Evolutionary conservation across 2,888 invertebrate species (phyloP).

Genomic region (Lithosia quadra): DNA sequence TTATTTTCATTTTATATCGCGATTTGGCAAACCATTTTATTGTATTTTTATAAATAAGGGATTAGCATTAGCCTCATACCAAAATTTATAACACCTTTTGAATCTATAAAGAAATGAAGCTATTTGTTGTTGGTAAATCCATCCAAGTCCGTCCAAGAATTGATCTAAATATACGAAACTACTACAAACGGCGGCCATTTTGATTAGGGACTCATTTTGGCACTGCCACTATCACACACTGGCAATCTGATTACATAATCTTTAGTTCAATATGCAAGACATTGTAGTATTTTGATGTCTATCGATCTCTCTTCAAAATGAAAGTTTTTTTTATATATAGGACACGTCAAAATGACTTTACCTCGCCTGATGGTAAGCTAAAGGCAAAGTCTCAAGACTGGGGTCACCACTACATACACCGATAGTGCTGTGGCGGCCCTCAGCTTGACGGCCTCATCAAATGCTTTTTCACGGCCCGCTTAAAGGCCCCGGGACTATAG

Average conservation of each 20-base stretch:
- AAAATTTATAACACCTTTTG: neutral
- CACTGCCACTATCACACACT: neutral
- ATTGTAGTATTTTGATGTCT: neutral
- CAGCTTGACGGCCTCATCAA: no score
- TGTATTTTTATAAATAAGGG: neutral
- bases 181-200: neutral
- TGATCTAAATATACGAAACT: neutral
- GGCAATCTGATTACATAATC: neutral
- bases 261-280: neutral
- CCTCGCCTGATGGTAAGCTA: no score
- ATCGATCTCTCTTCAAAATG: no score
- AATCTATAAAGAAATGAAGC: neutral
- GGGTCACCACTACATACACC: no score
- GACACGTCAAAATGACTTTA: no score
- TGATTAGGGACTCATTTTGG: neutral
- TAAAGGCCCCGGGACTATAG: no score
- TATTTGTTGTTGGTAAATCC: neutral
- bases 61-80: slow-evolving; percentile 3
- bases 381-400: no score
- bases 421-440: no score
- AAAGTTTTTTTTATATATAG: no score
- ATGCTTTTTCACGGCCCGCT: no score
- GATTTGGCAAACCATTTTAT: slow-evolving; percentile 14
- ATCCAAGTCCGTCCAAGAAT: neutral
- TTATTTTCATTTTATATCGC: neutral